A percentile compares a stretch with the other conserved stretches of the same genome.
phyloP scores from a whole-genome alignment of 2,797 vertebrate genomes.

The Lacerta viridis region DNA sequence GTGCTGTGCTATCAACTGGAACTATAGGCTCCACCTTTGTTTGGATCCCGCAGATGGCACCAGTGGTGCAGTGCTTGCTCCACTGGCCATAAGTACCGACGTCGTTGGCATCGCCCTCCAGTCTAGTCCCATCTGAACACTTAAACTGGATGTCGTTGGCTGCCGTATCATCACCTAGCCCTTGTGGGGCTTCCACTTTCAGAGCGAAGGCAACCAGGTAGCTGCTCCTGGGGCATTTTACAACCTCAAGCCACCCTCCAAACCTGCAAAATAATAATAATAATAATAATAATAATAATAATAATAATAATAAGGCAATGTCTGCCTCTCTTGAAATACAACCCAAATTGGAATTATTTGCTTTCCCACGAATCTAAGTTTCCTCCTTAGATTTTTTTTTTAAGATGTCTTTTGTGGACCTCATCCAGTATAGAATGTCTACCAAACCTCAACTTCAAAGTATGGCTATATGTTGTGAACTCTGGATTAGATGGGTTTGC shows the following conservation, averaged over 20 bases:
- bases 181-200: conserved; percentile 55
- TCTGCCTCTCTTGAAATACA: no score
- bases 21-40: conserved; percentile 61
- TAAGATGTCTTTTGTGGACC: no score
- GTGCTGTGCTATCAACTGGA: conserved; percentile 40
- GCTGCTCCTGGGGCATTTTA: conserved; percentile 51
- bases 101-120: conserved; percentile 46
- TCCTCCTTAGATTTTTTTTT: no score
- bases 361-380: no score
- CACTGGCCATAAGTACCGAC: conserved; percentile 69
- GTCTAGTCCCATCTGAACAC: conserved; percentile 56
- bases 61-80: conserved; percentile 58
- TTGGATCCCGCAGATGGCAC: conserved; percentile 59
- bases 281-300: neutral
- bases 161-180: conserved; percentile 64
- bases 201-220: conserved; percentile 71
- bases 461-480: no score
- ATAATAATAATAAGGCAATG: neutral
- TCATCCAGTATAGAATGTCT: no score
- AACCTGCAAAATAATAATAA: conserved; percentile 47
- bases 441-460: no score
- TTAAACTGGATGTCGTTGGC: conserved; percentile 73
- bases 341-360: no score
- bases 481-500: no score
- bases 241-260: conserved; percentile 67